Conservation (phyloP, 37 sponge, comb jelly and placozoan species). For the Mnemiopsis leidyi region DNA sequence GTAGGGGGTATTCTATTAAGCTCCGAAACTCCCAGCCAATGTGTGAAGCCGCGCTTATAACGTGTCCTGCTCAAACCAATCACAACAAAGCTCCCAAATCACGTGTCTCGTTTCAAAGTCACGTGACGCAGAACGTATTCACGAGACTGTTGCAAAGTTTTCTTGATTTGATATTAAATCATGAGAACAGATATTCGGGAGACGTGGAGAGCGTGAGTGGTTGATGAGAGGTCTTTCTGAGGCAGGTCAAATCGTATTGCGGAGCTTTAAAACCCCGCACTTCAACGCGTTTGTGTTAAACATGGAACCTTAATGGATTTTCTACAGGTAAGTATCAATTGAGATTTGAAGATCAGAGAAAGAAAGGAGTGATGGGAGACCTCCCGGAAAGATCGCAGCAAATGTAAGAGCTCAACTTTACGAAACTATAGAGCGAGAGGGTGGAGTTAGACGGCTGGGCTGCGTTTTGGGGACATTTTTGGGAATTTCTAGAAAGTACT, state of each 20-base stretch:
- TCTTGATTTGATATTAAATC: constrained; percentile 62
- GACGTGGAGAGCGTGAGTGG: background rate
- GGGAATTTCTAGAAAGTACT: too few species aligned
- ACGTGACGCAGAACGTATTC: constrained; percentile 5
- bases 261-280: background rate
- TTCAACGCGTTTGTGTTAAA: background rate
- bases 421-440: too few species aligned
- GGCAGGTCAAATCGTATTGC: background rate
- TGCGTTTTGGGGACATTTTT: too few species aligned
- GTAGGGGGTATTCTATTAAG: constrained; percentile 63
- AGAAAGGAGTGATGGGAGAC: too few species aligned
- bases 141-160: constrained; percentile 26
- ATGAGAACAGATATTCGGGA: constrained; percentile 8
- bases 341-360: background rate
- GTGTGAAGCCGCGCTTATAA: background rate
- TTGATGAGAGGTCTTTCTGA: background rate
- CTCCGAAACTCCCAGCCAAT: constrained; percentile 22
- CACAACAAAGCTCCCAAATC: background rate
- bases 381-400: background rate
- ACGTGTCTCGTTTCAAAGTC: background rate
- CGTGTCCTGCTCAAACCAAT: background rate
- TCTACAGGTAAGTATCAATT: background rate
- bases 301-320: background rate
- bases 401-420: too few species aligned
- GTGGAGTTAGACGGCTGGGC: too few species aligned